A percentile compares a stretch with the other conserved stretches of the same genome.
phyloP scores from a whole-genome alignment of 2,113 vertebrate species.

The Cryptotis parvus region DNA sequence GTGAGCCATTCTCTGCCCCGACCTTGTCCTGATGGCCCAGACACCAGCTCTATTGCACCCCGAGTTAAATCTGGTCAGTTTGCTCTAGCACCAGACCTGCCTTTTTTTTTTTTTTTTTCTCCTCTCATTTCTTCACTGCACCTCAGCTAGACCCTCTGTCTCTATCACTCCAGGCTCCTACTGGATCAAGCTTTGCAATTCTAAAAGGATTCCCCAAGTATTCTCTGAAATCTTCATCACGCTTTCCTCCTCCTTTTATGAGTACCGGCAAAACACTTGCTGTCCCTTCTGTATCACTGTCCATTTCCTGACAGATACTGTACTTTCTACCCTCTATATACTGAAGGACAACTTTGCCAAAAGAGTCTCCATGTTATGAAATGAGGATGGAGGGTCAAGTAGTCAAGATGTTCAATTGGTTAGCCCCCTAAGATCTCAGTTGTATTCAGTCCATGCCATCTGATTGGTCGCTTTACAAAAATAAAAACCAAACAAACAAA shows the following conservation, averaged over 20 bases:
- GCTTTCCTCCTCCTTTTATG: not conserved
- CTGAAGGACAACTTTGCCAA: not conserved
- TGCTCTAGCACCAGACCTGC: not conserved
- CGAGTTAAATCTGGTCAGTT: not conserved
- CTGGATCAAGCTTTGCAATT: not conserved
- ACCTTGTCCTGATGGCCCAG: not conserved
- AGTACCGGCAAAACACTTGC: not conserved
- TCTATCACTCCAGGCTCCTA: not conserved
- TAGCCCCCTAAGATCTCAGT: too few species aligned
- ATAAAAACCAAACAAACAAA: too few species aligned
- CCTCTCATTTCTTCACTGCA: not conserved
- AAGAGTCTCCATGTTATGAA: not conserved
- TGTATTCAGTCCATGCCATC: too few species aligned
- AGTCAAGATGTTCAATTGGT: too few species aligned
- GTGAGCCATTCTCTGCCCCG: not conserved
- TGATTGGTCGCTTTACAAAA: too few species aligned
- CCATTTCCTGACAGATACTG: not conserved
- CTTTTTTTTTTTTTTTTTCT: not conserved
- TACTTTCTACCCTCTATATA: constrained; percentile 2
- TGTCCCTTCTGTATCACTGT: not conserved
- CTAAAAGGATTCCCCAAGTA: not conserved
- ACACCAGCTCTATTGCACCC: not conserved
- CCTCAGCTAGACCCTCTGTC: not conserved
- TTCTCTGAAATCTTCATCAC: not conserved
- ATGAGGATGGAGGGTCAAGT: too few species aligned